Percentiles rank a stretch among this genome's conserved stretches.
These are phyloP conservation scores for Stegastes partitus DNA, from an alignment of 2,113 vertebrate species.

Conservation along the genomic window DNA sequence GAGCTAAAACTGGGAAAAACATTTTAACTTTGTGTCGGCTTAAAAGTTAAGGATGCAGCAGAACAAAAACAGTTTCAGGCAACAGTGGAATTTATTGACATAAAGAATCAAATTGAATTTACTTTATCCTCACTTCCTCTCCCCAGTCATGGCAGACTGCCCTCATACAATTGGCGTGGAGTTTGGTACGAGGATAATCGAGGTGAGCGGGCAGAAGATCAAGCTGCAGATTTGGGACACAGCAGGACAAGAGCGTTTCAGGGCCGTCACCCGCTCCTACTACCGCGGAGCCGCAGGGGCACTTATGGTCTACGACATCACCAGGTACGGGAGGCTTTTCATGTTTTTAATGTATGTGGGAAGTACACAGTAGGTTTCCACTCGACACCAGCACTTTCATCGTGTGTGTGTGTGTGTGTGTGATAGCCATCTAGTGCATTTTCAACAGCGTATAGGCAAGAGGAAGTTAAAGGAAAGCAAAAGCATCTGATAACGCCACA, in stretches of 20 bases:
- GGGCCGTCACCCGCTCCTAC: constrained; percentile 98
- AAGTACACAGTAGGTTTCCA: background rate
- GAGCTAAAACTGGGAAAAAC: background rate
- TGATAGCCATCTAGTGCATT: background rate
- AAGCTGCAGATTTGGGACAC: constrained; percentile 99
- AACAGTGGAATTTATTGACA: background rate
- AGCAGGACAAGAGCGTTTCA: constrained; percentile 97
- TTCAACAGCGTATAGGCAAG: background rate
- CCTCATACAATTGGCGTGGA: constrained; percentile 99
- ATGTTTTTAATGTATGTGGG: background rate
- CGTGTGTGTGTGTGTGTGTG: too few species aligned
- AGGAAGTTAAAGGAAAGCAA: constrained; percentile 1
- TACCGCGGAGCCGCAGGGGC: constrained; percentile 98
- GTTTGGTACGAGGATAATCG: constrained; percentile 98
- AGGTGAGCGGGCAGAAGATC: constrained; percentile 99
- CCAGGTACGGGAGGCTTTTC: constrained; percentile 85
- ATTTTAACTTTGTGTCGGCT: too few species aligned
- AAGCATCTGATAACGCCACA: background rate
- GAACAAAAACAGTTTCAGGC: too few species aligned
- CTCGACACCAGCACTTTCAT: background rate
- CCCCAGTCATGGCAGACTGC: constrained; percentile 98
- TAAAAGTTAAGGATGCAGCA: too few species aligned
- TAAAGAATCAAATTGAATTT: background rate
- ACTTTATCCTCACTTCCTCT: background rate
- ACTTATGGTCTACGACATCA: constrained; percentile 99